Base-by-base conservation (phyloP, 2,888 invertebrate species). In the Lymantria monacha region DNA sequence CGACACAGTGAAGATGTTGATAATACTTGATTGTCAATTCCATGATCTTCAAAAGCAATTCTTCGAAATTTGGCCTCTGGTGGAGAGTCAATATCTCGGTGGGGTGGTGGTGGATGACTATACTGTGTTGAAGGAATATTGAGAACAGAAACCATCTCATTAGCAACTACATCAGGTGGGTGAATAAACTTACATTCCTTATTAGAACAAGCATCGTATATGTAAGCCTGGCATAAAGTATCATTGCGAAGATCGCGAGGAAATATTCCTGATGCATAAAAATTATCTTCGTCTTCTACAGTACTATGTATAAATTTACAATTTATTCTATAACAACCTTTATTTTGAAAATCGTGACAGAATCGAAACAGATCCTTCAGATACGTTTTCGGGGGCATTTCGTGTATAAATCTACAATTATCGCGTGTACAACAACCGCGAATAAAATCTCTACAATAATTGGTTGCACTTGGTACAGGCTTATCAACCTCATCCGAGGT, bases 301-400 rank as follows among this genome's bases (percentile, higher is more conserved):
- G 93, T 91, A 69, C 95, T 94, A 76, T 96, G 96, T 49, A 95
- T 85, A 76, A 95, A 95, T 66, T 93, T 93, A 76, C 95, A 95
- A 64, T 92, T 94, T 9, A 83, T 77, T 68, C 93, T 89, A 51
- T 94, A 92, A 58, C 92, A 91, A 60, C 95, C 95, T 72, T 94
- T 94, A 78, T 96, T 96, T 84, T 95, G 95, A 72, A 80, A 93
- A 67, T 93, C 93, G 69, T 93, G 93, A 66, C 93, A 93, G 68
- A 93, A 93, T 38, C 89, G 81, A 67, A 92, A 87, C 33, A 90
- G 69, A 38, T 88, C 89, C 54, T 87, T 87, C 9, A 90, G 63
- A 50, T 60, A 77, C 7, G 69, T 53, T 61, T 78, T 82, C 2
- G 86, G 83, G 54, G 90, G 87, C 50, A 81, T 71, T 69, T 88